Conservation (phyloP, 1,140 invertebrate genomes). For the Drosophila bocki region DNA sequence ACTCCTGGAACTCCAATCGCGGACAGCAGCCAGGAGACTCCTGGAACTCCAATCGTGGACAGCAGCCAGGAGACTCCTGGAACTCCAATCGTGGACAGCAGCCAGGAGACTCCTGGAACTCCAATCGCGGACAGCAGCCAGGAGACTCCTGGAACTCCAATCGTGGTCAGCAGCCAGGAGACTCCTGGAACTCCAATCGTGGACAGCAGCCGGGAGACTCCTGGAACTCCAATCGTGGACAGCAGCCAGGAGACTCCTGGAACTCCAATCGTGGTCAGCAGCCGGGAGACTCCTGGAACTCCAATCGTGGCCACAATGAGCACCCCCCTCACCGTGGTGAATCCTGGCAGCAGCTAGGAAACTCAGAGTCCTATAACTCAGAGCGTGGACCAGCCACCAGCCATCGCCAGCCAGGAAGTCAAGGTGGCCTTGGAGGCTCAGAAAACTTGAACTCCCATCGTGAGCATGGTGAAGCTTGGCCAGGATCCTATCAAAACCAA, state of each 20-base stretch:
- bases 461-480: slow-evolving; percentile 7
- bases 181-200: neutral
- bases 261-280: neutral
- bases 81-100: neutral
- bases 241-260: neutral
- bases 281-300: neutral
- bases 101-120: neutral
- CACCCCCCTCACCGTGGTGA: neutral
- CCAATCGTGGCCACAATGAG: neutral
- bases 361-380: neutral
- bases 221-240: neutral
- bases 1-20: neutral
- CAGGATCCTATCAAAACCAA: neutral
- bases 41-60: neutral
- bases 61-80: neutral
- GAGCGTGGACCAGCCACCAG: neutral
- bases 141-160: neutral
- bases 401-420: neutral
- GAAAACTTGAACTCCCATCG: slow-evolving; percentile 2
- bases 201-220: neutral
- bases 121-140: neutral
- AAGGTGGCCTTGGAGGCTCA: neutral
- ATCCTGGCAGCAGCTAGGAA: neutral
- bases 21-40: neutral
- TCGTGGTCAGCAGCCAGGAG: neutral